phyloP scores from a whole-genome alignment of 2,113 vertebrate genomes.

The Grallaria varia region DNA sequence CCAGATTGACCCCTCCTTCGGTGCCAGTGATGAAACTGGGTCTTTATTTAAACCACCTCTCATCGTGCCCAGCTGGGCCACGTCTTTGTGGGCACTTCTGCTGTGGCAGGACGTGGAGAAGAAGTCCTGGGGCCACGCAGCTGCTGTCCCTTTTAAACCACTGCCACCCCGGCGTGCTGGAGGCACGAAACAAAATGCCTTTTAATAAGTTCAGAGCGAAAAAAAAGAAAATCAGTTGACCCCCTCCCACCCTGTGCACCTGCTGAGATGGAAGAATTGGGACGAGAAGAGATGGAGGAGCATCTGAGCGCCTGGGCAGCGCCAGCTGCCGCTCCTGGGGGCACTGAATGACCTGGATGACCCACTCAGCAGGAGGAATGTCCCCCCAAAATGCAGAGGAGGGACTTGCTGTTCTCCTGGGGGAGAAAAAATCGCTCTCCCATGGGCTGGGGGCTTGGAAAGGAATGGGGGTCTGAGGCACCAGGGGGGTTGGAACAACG shows the following conservation, averaged over 20 bases:
- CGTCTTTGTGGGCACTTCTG: background rate
- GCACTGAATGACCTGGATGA: accelerated
- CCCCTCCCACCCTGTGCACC: background rate
- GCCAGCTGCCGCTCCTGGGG: background rate
- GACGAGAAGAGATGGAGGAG: background rate
- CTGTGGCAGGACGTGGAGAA: background rate
- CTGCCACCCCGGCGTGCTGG: background rate
- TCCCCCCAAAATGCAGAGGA: background rate
- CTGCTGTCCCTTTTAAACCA: background rate
- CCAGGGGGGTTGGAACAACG: background rate
- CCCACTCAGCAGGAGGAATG: accelerated
- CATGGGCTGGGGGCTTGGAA: background rate
- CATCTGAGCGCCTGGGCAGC: background rate
- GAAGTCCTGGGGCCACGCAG: background rate
- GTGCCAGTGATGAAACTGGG: background rate
- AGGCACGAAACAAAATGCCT: background rate
- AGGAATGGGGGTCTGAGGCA: background rate
- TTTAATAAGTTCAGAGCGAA: background rate
- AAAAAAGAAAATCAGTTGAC: no score
- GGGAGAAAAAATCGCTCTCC: background rate
- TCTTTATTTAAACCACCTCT: background rate
- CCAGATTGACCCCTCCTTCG: background rate
- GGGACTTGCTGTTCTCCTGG: background rate
- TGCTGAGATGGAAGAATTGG: background rate
- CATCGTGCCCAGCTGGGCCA: background rate